Base-by-base conservation (phyloP, 2,113 vertebrate genomes). In the Zapus hudsonius region DNA sequence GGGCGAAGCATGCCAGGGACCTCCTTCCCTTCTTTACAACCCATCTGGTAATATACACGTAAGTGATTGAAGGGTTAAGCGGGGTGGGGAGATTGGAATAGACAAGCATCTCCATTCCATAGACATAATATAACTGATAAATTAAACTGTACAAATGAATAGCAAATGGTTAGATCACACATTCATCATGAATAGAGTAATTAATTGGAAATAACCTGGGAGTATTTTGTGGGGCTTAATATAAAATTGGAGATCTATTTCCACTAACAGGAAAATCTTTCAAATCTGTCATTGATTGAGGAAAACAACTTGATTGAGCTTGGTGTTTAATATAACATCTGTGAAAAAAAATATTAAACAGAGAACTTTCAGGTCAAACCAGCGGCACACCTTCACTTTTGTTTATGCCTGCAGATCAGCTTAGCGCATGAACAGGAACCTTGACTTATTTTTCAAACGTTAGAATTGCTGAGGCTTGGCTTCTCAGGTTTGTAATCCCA, bases 221-320 rank as follows among this genome's bases (percentile, higher is more conserved):
- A 40, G 25, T 84, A 61, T 47, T 70, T 57, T 38, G 47, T 82
- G 79, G 64, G 38, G 67, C 87, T 93, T 93, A 70, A 92, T 72
- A 86, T 70, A 83, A 80, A 89, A 61, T 79, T 16, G 38, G 57
- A 66, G 20, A 10, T 74, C 89, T 87, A 38, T 92, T 90, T 90
- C 64, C 66, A 63, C 69, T n/a, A 70, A 40, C 33, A 38, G 3
- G 36, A 85, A 94, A 82, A 40, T 40, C 75, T 83, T 55, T 95
- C 67, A 57, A 66, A 36, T 78, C 33, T 52, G 11, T 83, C 31
- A n/a, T 55, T 67, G 64, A 86, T 40, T 10, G 12, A 73, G 63
- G 63, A 63, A 72, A 93, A 90, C 88, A 61, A 17, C 15, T 40
- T 42, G 69, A 81, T 59, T 88, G 23, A 52, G 63, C 36, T 42